phyloP scores from a whole-genome alignment of 2,888 invertebrate genomes.

The Pyrochroa serraticornis region DNA sequence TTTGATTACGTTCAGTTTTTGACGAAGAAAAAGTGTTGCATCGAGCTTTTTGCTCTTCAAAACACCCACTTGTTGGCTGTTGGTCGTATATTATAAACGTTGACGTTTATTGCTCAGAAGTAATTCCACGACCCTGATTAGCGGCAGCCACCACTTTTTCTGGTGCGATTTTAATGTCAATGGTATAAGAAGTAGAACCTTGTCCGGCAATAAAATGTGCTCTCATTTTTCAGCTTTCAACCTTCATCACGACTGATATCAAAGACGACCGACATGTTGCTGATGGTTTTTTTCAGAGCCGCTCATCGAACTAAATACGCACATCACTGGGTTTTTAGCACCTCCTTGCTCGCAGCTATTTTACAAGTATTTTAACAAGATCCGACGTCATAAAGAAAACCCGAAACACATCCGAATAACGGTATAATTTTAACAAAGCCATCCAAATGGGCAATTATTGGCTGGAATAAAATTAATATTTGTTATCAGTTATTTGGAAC shows the following conservation, averaged over 20 bases:
- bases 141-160: conserved; percentile 9
- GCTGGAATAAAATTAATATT: too few species aligned
- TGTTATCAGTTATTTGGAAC: too few species aligned
- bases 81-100: conserved; percentile 10
- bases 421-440: too few species aligned
- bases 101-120: conserved; percentile 18
- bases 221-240: background rate
- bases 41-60: too few species aligned
- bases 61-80: background rate
- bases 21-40: too few species aligned
- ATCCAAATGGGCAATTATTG: too few species aligned
- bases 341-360: conserved; percentile 15
- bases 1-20: too few species aligned
- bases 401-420: too few species aligned
- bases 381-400: conserved; percentile 6
- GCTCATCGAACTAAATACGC: conserved; percentile 10
- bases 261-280: conserved; percentile 10
- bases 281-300: conserved; percentile 8
- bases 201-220: background rate
- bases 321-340: conserved; percentile 5
- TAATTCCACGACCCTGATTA: conserved; percentile 20
- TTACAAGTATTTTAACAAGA: conserved; percentile 28
- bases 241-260: background rate
- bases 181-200: conserved; percentile 1
- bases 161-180: conserved; percentile 4